Evolutionary conservation across 2,888 invertebrate species (phyloP).

Genomic region (Ariolimax columbianus): DNA sequence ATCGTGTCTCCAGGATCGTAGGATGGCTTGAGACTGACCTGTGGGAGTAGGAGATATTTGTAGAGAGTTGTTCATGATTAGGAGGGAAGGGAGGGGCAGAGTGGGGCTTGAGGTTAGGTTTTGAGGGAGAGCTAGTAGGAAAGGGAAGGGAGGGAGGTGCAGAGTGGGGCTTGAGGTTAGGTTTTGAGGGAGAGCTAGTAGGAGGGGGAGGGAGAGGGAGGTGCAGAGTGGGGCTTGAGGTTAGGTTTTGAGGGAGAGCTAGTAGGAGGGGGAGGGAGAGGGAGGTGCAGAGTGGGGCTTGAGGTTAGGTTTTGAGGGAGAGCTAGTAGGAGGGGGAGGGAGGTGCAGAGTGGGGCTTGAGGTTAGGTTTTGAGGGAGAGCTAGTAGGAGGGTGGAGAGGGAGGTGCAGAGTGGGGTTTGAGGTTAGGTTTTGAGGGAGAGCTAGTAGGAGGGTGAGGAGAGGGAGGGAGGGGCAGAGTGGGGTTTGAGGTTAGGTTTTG

Average conservation of each 20-base stretch:
- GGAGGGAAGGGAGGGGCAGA: background rate
- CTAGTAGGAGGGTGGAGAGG: too few relatives aligned
- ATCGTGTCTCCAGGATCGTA: conserved; percentile 60
- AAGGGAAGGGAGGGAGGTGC: background rate
- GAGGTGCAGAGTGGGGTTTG: too few relatives aligned
- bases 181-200: background rate
- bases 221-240: background rate
- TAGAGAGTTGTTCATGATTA: too few relatives aligned
- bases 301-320: too few relatives aligned
- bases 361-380: too few relatives aligned
- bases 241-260: background rate
- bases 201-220: background rate
- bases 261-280: background rate
- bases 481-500: too few relatives aligned
- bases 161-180: too few relatives aligned
- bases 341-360: too few relatives aligned
- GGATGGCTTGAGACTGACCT: conserved; percentile 59
- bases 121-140: background rate
- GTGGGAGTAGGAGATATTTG: conserved; percentile 11
- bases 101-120: background rate
- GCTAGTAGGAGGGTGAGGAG: too few relatives aligned
- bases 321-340: too few relatives aligned
- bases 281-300: background rate
- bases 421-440: too few relatives aligned
- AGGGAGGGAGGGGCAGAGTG: too few relatives aligned